A percentile compares a stretch with the other conserved stretches of the same genome.
Conservation (phyloP, 2,113 vertebrate species). For the Australoheros scitulus region DNA sequence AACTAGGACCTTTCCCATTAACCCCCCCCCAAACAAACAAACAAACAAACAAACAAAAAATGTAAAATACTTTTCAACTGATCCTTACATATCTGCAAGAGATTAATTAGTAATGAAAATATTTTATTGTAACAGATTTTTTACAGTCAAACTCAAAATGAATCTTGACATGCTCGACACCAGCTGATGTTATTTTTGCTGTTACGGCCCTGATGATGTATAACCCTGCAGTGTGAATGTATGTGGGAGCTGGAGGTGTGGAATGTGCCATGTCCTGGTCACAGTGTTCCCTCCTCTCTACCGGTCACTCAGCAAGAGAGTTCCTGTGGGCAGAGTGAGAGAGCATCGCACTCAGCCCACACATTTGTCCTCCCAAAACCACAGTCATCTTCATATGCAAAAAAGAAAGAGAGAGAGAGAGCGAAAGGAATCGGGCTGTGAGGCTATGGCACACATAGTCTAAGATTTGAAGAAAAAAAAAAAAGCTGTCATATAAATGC, state of each 20-base stretch:
- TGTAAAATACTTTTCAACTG: neutral
- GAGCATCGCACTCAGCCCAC: constrained; percentile 77
- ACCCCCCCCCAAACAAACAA: too few relatives aligned
- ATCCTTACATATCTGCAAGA: neutral
- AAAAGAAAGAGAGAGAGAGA: neutral
- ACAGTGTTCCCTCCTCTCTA: constrained; percentile 73
- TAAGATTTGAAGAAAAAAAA: neutral
- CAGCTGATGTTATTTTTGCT: constrained; percentile 52
- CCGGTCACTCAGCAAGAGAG: constrained; percentile 76
- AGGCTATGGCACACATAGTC: neutral
- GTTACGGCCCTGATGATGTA: constrained; percentile 53
- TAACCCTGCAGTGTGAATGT: constrained; percentile 56
- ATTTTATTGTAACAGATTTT: neutral
- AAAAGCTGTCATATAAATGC: neutral
- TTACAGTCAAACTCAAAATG: neutral
- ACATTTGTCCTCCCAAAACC: constrained; percentile 69
- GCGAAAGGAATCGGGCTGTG: constrained; percentile 2
- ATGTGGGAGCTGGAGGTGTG: constrained; percentile 70
- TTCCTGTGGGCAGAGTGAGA: constrained; percentile 76
- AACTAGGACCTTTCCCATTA: too few relatives aligned
- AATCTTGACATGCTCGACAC: constrained; percentile 23
- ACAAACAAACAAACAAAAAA: too few relatives aligned
- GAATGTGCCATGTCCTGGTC: constrained; percentile 73
- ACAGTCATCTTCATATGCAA: constrained; percentile 59
- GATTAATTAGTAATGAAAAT: neutral